phyloP scores from a whole-genome alignment of 37 sponge, comb jelly and placozoan species.

The Tethya wilhelma region DNA sequence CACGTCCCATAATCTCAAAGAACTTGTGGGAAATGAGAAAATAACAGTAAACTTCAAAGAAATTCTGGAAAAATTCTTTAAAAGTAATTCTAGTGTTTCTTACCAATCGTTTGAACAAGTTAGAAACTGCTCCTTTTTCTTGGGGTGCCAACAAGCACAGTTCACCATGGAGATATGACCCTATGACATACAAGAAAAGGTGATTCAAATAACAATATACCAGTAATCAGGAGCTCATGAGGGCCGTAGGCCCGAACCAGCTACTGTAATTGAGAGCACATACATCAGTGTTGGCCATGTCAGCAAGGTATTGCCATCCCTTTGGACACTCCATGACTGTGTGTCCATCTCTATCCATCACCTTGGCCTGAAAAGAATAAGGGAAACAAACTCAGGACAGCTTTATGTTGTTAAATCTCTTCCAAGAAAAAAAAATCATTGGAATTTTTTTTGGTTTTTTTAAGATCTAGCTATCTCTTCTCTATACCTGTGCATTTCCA shows the following conservation, averaged over 20 bases:
- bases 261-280: background rate
- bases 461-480: background rate
- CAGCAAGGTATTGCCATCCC: constrained; percentile 91
- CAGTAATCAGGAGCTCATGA: background rate
- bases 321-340: constrained; percentile 80
- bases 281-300: constrained; percentile 93
- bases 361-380: constrained; percentile 70
- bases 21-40: constrained; percentile 31
- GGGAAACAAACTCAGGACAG: background rate
- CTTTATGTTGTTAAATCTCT: too few species aligned
- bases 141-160: constrained; percentile 90
- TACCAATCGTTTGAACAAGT: constrained; percentile 93
- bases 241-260: background rate
- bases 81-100: background rate
- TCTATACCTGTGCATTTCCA: constrained; percentile 82
- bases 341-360: constrained; percentile 90
- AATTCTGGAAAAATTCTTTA: background rate
- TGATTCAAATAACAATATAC: background rate
- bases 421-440: too few species aligned
- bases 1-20: constrained; percentile 89
- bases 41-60: background rate
- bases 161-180: constrained; percentile 91
- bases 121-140: constrained; percentile 74
- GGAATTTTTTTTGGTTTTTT: background rate
- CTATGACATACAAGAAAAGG: background rate